A percentile compares a stretch with the other conserved stretches of the same genome.
These are phyloP conservation scores for Progne subis DNA, from an alignment of 2,113 vertebrate species.

Conservation along the genomic window DNA sequence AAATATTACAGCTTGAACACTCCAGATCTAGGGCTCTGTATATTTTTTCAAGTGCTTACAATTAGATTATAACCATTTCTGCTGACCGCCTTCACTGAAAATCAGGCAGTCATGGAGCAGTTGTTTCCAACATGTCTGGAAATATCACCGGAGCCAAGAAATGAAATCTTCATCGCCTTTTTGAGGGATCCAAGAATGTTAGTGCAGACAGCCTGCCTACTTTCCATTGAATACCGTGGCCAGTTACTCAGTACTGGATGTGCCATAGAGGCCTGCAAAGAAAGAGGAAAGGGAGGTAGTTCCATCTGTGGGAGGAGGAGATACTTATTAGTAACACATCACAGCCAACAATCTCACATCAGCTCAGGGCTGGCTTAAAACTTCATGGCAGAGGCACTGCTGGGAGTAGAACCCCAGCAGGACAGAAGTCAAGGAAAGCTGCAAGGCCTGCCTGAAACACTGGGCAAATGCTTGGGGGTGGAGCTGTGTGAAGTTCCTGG, in stretches of 20 bases:
- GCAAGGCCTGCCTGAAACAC: background rate
- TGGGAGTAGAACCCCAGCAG: background rate
- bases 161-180: constrained; percentile 51
- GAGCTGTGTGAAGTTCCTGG: background rate
- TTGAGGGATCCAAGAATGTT: constrained; percentile 63
- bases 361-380: background rate
- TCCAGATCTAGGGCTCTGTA: background rate
- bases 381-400: background rate
- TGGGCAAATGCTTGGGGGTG: background rate
- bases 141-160: constrained; percentile 59
- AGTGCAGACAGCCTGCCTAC: constrained; percentile 51
- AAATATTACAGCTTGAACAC: background rate
- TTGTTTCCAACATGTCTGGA: constrained; percentile 37
- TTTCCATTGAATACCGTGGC: constrained; percentile 62
- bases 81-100: background rate
- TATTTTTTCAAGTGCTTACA: constrained; percentile 32
- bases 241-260: constrained; percentile 40
- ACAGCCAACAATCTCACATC: background rate
- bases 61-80: background rate
- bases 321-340: background rate
- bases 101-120: background rate
- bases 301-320: background rate
- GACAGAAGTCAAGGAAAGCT: background rate
- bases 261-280: constrained; percentile 43
- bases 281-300: background rate